A percentile compares a stretch with the other conserved stretches of the same genome.
Conservation (phyloP, 2,797 vertebrate species). For the Centroberyx gerrardi region DNA sequence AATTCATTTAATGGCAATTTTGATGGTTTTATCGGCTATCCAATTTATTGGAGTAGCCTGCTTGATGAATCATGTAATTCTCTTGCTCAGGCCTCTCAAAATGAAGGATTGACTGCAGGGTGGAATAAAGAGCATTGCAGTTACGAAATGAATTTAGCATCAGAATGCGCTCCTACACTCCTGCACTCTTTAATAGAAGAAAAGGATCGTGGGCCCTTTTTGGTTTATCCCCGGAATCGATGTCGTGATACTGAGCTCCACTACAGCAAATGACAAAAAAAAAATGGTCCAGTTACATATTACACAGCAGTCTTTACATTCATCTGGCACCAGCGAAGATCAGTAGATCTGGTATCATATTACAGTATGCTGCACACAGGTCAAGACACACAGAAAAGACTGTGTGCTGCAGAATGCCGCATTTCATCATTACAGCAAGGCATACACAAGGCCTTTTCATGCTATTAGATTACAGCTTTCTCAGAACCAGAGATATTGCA, state of each 20-base stretch:
- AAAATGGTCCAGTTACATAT: conserved; percentile 59
- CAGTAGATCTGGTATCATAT: conserved; percentile 69
- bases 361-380: conserved; percentile 72
- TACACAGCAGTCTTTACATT: conserved; percentile 64
- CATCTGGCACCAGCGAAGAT: conserved; percentile 65
- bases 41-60: conserved; percentile 84
- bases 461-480: conserved; percentile 81
- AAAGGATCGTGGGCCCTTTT: conserved; percentile 40
- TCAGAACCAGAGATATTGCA: conserved; percentile 78
- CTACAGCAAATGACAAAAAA: conserved; percentile 61
- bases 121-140: conserved; percentile 71
- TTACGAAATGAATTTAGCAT: conserved; percentile 76
- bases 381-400: conserved; percentile 66
- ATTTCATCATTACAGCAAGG: conserved; percentile 73
- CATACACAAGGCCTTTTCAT: conserved; percentile 68
- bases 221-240: conserved; percentile 48
- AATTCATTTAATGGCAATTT: conserved; percentile 84
- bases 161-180: conserved; percentile 45
- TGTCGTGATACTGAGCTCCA: conserved; percentile 36
- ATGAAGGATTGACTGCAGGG: conserved; percentile 81
- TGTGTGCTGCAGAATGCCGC: conserved; percentile 64
- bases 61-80: conserved; percentile 85
- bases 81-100: conserved; percentile 79
- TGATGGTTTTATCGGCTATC: conserved; percentile 83
- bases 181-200: not conserved